These are phyloP conservation scores for Corythornis madagascariensis DNA, from an alignment of 2,113 vertebrate species.

Conservation along the genomic window DNA sequence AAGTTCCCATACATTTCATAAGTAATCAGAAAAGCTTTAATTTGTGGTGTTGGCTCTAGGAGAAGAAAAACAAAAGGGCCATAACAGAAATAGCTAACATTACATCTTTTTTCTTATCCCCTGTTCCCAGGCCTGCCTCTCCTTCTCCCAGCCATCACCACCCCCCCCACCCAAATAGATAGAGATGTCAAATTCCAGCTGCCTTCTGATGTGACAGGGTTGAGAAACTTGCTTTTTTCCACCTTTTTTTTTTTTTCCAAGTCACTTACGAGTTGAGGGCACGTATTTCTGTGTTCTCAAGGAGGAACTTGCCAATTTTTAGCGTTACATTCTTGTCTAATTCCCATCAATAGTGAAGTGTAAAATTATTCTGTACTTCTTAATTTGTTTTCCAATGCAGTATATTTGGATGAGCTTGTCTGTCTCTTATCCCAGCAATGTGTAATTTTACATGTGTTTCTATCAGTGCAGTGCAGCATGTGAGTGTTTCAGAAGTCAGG, in stretches of 20 bases:
- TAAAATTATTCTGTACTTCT: background rate
- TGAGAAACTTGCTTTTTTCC: background rate
- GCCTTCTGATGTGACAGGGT: background rate
- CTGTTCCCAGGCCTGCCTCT: no score
- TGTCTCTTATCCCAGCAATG: background rate
- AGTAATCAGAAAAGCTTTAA: background rate
- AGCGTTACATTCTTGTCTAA: background rate
- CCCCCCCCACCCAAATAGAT: fast-evolving
- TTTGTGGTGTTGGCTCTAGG: background rate
- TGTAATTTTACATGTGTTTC: background rate
- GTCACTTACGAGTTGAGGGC: background rate
- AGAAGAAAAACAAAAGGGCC: background rate
- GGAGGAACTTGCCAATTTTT: background rate
- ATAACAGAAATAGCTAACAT: background rate
- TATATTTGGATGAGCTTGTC: background rate
- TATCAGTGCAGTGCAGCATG: background rate
- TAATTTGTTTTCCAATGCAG: background rate
- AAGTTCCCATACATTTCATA: background rate
- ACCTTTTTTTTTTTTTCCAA: background rate
- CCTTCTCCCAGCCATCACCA: background rate
- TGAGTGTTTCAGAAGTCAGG: background rate
- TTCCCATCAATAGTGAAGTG: background rate
- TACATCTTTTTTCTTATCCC: background rate
- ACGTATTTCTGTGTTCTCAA: background rate
- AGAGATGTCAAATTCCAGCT: background rate